Conservation (phyloP, 2,113 vertebrate genomes). For the Salvator merianae region DNA sequence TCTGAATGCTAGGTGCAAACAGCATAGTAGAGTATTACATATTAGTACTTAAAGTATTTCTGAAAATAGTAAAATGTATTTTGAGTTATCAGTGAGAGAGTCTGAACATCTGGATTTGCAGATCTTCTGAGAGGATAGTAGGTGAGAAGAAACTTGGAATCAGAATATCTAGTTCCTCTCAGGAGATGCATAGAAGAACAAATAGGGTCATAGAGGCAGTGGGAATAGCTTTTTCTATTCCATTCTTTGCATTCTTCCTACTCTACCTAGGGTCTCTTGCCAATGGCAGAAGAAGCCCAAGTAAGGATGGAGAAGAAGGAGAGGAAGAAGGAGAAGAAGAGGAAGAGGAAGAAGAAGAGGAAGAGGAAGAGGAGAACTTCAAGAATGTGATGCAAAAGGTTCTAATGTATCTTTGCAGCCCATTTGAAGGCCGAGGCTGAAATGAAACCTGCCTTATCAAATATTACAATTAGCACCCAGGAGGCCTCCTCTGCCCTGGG, state of each 20-base stretch:
- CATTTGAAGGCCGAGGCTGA: background rate
- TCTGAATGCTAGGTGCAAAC: too few relatives aligned
- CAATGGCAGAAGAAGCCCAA: constrained; percentile 12
- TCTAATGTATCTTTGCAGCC: background rate
- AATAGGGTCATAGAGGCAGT: background rate
- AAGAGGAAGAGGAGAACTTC: constrained; percentile 9
- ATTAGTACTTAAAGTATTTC: too few relatives aligned
- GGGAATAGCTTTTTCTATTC: background rate
- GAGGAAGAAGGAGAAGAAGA: constrained; percentile 1
- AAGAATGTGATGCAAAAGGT: background rate
- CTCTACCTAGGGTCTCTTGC: constrained; percentile 32
- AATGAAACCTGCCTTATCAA: background rate
- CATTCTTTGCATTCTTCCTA: background rate
- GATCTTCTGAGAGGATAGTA: background rate
- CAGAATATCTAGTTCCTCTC: background rate
- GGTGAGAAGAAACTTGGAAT: background rate
- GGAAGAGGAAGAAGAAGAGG: background rate
- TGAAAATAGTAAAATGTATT: too few relatives aligned
- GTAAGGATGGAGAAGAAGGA: constrained; percentile 9
- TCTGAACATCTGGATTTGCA: background rate
- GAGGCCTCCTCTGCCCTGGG: background rate
- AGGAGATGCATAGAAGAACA: background rate
- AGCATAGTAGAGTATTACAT: too few relatives aligned
- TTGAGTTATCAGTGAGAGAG: background rate
- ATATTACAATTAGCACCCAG: background rate